Evolutionary conservation across 2,888 invertebrate genomes (phyloP), one percentile per base, ranked within the genome.

Genomic region (Acanthosepion lycidas): DNA sequence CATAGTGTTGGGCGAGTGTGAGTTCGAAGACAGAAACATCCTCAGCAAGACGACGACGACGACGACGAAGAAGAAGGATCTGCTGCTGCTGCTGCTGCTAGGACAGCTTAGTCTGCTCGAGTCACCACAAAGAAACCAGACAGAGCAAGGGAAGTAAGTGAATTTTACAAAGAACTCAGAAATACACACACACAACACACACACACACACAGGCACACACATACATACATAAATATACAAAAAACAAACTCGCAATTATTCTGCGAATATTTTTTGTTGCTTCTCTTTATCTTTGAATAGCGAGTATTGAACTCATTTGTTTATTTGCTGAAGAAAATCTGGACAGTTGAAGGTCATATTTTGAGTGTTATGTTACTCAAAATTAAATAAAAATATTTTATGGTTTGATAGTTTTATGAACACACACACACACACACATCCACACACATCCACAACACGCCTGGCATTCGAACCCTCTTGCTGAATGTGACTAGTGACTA

Each of bases 41-140:
- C 15, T 78, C 78, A 59, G 23, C n/a, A 78, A 78, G 78, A 78
- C n/a, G n/a, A 78, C 28, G 9, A 78, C 78, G 78, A 78, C 28
- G 64, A 64, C 28, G 28, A 28, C 28, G 64, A 59, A 6, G 23
- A 20, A 59, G 42, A 3, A 59, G 20, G 59, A 59, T 59, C 23
- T 78, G 93, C 94, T 91, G 94, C 94, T 93, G 94, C 94, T 94
- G 94, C 93, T 94, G 94, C 93, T 94, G 93, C 94, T 94, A 94
- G 64, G 93, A 91, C 51, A 91, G 91, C 51, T 59, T 92, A 33
- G 91, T 91, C 92, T 94, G 94, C 91, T 94, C 53, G 78, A 93
- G 93, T 20, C 48, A 42, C 49, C 93, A 49, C 51, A 78, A 93
- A 93, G 91, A 78, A 78, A 48, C 42, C 91, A 28, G 93, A 42